These are phyloP conservation scores for Gymnosoma rotundatum DNA, from an alignment of 2,888 invertebrate species.

Conservation along the genomic window DNA sequence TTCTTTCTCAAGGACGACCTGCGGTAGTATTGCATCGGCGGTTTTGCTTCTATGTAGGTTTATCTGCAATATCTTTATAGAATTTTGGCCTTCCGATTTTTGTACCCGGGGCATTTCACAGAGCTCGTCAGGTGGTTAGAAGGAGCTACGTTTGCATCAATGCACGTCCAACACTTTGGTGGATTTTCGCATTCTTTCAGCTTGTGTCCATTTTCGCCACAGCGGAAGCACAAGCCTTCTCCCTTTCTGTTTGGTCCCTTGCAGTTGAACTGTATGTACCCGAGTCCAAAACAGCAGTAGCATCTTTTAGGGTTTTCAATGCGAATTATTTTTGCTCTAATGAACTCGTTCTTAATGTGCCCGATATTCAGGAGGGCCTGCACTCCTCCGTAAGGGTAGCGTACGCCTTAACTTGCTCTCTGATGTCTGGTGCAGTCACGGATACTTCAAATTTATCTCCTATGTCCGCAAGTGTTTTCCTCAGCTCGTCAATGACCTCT, in stretches of 20 bases:
- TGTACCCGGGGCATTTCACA: background rate
- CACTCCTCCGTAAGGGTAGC: too few species aligned
- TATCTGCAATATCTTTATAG: background rate
- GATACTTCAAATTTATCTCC: too few species aligned
- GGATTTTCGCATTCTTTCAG: too few species aligned
- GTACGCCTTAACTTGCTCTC: too few species aligned
- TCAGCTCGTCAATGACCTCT: too few species aligned
- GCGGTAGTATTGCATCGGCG: slow-evolving; percentile 5
- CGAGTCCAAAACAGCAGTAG: background rate
- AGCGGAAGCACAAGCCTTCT: background rate
- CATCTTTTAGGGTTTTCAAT: too few species aligned
- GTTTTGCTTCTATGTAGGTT: slow-evolving; percentile 21
- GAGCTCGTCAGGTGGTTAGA: background rate
- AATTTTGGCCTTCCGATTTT: background rate
- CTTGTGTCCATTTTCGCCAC: too few species aligned
- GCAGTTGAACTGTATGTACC: background rate
- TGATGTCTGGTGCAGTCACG: too few species aligned
- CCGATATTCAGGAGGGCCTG: too few species aligned
- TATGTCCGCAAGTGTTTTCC: too few species aligned
- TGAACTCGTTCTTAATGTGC: too few species aligned
- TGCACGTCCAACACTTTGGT: background rate
- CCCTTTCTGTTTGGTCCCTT: background rate
- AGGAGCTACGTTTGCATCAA: background rate
- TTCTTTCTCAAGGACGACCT: background rate
- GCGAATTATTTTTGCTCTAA: too few species aligned